These are phyloP conservation scores for Brachyhypopomus occidentalis DNA, from an alignment of 2,113 vertebrate genomes.

Conservation along the genomic window DNA sequence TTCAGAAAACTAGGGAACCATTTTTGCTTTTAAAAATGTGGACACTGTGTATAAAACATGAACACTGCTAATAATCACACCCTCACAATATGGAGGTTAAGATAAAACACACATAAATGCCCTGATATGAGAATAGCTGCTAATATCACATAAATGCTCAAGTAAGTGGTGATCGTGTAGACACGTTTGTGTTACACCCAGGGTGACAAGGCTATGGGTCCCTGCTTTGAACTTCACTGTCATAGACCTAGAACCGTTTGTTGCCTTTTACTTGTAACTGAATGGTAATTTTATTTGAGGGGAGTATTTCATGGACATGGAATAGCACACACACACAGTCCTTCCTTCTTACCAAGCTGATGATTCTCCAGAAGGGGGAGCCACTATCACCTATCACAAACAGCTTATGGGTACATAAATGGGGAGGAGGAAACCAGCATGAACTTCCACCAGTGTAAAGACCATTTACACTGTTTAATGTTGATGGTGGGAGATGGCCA, in stretches of 20 bases:
- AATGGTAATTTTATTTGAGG: background rate
- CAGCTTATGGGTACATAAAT: too few relatives aligned
- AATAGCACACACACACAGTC: too few relatives aligned
- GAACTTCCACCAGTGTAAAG: too few relatives aligned
- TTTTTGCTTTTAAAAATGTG: background rate
- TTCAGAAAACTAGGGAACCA: background rate
- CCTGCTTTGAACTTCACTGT: background rate
- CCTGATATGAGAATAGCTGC: background rate
- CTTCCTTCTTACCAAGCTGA: too few relatives aligned
- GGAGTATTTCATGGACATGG: too few relatives aligned
- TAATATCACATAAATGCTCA: background rate
- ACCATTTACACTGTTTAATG: too few relatives aligned
- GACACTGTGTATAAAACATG: background rate
- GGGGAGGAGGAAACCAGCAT: too few relatives aligned
- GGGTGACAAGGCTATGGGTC: background rate
- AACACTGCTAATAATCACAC: background rate
- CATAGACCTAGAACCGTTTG: background rate
- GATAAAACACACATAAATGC: constrained; percentile 10
- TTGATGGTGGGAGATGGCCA: too few relatives aligned
- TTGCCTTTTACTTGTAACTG: background rate
- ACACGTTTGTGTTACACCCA: background rate
- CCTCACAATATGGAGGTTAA: background rate
- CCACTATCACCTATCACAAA: too few relatives aligned
- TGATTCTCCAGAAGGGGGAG: too few relatives aligned
- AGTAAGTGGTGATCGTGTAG: background rate